Evolutionary conservation across 1,140 invertebrate species (phyloP).

Genomic region (Pseudobourletiella spinata): DNA sequence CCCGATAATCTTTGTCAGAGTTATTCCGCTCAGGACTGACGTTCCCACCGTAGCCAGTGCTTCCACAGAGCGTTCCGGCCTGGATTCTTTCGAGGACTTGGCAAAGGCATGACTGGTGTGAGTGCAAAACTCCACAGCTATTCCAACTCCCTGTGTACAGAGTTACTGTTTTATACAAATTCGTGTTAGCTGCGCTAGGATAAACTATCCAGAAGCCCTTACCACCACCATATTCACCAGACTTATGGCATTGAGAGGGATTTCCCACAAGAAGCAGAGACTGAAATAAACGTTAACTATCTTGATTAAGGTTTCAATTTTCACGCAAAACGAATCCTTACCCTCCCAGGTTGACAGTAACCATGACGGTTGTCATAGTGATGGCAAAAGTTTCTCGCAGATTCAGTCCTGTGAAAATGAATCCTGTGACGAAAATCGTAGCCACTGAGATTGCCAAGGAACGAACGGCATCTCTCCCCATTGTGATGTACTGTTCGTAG

Average conservation of each 20-base stretch:
- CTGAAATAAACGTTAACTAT: neutral
- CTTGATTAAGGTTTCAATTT: too few species aligned
- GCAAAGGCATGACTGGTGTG: conserved; percentile 76
- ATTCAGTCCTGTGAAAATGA: conserved; percentile 88
- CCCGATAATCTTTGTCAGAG: conserved; percentile 78
- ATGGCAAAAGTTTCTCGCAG: conserved; percentile 80
- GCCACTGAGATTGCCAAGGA: conserved; percentile 77
- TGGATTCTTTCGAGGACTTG: conserved; percentile 44
- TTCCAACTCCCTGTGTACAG: conserved; percentile 77
- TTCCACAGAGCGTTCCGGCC: conserved; percentile 46
- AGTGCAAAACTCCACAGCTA: conserved; percentile 89
- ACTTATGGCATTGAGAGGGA: conserved; percentile 92
- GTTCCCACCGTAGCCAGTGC: conserved; percentile 70
- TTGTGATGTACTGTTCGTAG: conserved; percentile 97
- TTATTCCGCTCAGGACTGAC: conserved; percentile 81
- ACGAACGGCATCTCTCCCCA: conserved; percentile 81
- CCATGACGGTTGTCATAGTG: conserved; percentile 85
- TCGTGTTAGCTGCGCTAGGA: too few species aligned
- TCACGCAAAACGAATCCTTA: too few species aligned
- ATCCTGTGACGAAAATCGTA: conserved; percentile 89
- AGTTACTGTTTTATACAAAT: too few species aligned
- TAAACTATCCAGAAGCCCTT: too few species aligned
- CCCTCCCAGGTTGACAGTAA: conserved; percentile 80
- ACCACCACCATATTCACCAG: conserved; percentile 98
- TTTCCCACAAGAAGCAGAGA: conserved; percentile 88